A percentile compares a stretch with the other conserved stretches of the same genome.
Conservation (phyloP, 2,113 vertebrate species). For the Benthochromis sp. region DNA sequence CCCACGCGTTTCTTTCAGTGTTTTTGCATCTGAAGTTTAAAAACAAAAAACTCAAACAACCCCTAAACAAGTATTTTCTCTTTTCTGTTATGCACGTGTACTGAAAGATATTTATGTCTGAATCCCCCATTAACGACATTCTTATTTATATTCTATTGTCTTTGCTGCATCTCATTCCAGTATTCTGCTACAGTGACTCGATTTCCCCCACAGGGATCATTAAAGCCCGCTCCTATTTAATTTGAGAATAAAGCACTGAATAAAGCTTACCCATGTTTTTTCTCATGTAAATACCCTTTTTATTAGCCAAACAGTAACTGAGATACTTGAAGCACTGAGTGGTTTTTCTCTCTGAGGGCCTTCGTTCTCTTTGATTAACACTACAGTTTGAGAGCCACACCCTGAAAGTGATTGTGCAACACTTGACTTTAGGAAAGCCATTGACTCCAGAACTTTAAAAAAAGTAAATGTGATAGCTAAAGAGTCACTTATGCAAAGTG, state of each 20-base stretch:
- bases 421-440: slow-evolving; percentile 21
- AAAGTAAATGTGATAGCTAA: slow-evolving; percentile 26
- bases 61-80: not conserved
- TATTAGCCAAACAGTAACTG: not conserved
- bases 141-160: not conserved
- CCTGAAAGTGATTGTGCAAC: not conserved
- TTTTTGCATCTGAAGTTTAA: not conserved
- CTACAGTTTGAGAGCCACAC: not conserved
- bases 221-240: slow-evolving; percentile 3
- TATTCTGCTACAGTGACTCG: not conserved
- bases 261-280: not conserved
- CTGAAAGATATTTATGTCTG: not conserved
- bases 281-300: slow-evolving; percentile 9
- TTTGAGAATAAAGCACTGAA: slow-evolving; percentile 5
- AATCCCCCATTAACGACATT: not conserved
- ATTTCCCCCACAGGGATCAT: slow-evolving; percentile 23
- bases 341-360: slow-evolving; percentile 7
- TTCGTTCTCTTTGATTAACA: slow-evolving; percentile 22
- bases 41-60: not conserved
- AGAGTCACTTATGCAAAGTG: slow-evolving; percentile 34
- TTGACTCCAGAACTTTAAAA: slow-evolving; percentile 35
- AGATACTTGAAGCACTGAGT: slow-evolving; percentile 18
- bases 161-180: not conserved
- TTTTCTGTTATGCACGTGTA: not conserved
- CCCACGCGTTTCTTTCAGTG: not conserved